Base-by-base conservation (phyloP, 2,797 vertebrate species). In the Hydrolagus colliei region DNA sequence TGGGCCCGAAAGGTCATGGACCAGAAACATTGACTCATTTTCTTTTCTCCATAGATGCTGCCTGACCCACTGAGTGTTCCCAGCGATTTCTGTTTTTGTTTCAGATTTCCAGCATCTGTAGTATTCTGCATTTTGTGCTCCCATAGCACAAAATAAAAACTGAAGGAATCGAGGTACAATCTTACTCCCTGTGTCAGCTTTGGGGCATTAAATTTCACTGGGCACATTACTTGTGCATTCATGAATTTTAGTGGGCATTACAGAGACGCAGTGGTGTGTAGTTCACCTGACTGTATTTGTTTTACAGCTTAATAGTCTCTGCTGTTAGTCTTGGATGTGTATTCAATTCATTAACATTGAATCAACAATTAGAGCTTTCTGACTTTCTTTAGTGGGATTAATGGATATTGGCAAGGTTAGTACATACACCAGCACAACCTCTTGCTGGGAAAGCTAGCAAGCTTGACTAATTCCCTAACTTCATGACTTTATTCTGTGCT, bases 381-480 rank as follows among this genome's bases (percentile, higher is more conserved):
- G 89, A 90, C 89, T 85, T 91, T 93, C 89, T 87, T 72, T 88
- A 90, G 91, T 88, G 92, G 90, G 90, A 94, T 94, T 95, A 93
- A 94, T 94, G 91, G 93, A 88, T 92, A 92, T 92, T 89, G 92
- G 90, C 91, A 88, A 91, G 89, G 92, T 90, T 90, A 92, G 89
- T 92, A 91, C 91, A 88, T 92, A 90, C 90, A 91, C 87, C 89
- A 90, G 90, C 90, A 91, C 91, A 91, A 90, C 89, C 91, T 91
- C 93, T 91, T 91, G 91, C 93, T 93, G 93, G 88, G 92, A 93
- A 90, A 91, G 90, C 92, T 89, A 89, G 90, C 90, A 93, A 90
- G 92, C 94, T 92, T 94, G 92, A 93, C 92, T 94, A 93, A 94
- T 93, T 93, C 92, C 90, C 90, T 91, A 92, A 90, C 91, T 92